Evolutionary conservation across 2,888 invertebrate genomes (phyloP).

Genomic region (Yponomeuta evonymella): DNA sequence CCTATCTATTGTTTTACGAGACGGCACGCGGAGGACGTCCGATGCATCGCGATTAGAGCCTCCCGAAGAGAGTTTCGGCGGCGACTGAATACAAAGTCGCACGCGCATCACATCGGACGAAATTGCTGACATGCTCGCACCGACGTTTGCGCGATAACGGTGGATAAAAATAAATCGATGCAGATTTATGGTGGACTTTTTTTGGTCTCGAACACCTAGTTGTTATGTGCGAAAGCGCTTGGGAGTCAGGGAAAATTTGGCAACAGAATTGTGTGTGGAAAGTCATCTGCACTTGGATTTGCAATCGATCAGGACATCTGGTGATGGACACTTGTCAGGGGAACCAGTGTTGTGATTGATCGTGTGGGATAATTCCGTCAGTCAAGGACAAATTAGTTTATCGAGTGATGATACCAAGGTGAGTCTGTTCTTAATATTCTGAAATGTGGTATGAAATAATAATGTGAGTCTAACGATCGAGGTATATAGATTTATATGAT

Average conservation of each 20-base stretch:
- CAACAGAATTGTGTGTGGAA: constrained; percentile 33
- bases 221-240: constrained; percentile 49
- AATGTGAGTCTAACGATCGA: too few relatives aligned
- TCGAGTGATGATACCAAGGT: constrained; percentile 44
- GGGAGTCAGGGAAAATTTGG: constrained; percentile 65
- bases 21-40: constrained; percentile 64
- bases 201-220: constrained; percentile 35
- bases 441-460: not conserved
- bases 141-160: not conserved
- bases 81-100: constrained; percentile 63
- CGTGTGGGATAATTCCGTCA: constrained; percentile 26
- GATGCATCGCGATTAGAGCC: constrained; percentile 57
- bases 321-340: constrained; percentile 47
- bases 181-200: constrained; percentile 39
- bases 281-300: constrained; percentile 31
- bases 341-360: constrained; percentile 44
- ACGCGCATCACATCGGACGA: constrained; percentile 42
- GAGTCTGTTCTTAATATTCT: constrained; percentile 28
- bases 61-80: constrained; percentile 64
- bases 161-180: constrained; percentile 25
- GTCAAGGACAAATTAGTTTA: not conserved
- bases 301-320: constrained; percentile 45
- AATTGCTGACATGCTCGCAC: constrained; percentile 39
- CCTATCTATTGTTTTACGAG: constrained; percentile 59
- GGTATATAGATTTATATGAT: not conserved